A percentile compares a stretch with the other conserved stretches of the same genome.
Conservation (phyloP, 1,140 invertebrate genomes). For the Heliothis virescens region DNA sequence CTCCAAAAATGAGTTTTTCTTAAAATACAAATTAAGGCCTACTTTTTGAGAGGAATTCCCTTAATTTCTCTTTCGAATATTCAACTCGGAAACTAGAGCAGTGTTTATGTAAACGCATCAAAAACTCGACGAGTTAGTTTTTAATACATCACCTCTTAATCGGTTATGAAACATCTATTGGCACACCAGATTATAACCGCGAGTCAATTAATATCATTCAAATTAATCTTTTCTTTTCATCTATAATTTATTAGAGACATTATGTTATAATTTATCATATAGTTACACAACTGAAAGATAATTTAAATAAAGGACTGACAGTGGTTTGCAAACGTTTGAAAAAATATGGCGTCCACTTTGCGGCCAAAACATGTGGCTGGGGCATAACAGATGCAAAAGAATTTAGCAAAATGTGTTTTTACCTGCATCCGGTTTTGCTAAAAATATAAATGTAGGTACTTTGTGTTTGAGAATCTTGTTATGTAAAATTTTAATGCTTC, state of each 20-base stretch:
- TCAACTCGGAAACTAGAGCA: background rate
- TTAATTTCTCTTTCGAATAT: too few relatives aligned
- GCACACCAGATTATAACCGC: background rate
- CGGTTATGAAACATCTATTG: conserved; percentile 28
- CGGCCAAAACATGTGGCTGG: background rate
- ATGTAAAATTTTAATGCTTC: background rate
- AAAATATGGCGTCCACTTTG: conserved; percentile 19
- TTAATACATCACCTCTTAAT: conserved; percentile 10
- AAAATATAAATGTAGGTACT: background rate
- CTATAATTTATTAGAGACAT: conserved; percentile 12
- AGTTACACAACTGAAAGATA: conserved; percentile 6
- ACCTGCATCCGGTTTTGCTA: too few relatives aligned
- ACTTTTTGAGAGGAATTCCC: too few relatives aligned
- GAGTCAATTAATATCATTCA: conserved; percentile 28
- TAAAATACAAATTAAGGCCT: too few relatives aligned
- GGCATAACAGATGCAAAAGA: background rate
- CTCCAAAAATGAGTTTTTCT: too few relatives aligned
- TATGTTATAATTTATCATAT: background rate
- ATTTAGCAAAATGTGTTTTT: background rate
- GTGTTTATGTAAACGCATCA: conserved; percentile 5
- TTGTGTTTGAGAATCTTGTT: too few relatives aligned
- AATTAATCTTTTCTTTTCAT: background rate
- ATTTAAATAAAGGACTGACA: conserved; percentile 4
- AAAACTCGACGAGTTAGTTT: background rate
- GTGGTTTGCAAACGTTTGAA: background rate